Conservation (phyloP, 1,140 invertebrate genomes). For the Drosophila watanabei region DNA sequence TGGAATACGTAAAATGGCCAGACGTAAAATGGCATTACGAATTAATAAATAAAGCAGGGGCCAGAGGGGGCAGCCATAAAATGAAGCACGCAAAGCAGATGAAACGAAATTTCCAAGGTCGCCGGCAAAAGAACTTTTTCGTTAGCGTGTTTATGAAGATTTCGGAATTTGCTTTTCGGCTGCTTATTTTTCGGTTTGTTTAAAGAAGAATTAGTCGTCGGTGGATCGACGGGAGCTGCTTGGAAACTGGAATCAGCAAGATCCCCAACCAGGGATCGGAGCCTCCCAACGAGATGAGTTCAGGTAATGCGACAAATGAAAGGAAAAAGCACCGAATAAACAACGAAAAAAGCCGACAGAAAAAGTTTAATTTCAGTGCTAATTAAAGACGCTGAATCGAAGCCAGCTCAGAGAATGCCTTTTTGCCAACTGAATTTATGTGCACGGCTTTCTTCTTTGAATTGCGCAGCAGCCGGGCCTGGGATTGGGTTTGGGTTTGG, state of each 20-base stretch:
- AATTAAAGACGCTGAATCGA: conserved; percentile 67
- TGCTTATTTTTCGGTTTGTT: conserved; percentile 58
- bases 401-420: conserved; percentile 16
- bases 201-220: conserved; percentile 80
- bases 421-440: conserved; percentile 59
- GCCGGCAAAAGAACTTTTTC: conserved; percentile 63
- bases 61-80: conserved; percentile 30
- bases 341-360: conserved; percentile 6
- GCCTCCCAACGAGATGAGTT: conserved; percentile 17
- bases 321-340: conserved; percentile 37
- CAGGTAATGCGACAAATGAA: conserved; percentile 58
- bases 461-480: conserved; percentile 59
- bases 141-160: conserved; percentile 70
- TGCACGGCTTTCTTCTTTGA: conserved; percentile 76
- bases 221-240: conserved; percentile 27
- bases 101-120: conserved; percentile 70
- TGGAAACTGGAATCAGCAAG: conserved; percentile 57
- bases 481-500: conserved; percentile 31
- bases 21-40: conserved; percentile 60
- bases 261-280: conserved; percentile 19
- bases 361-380: conserved; percentile 72
- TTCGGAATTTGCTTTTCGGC: conserved; percentile 35
- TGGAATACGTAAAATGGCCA: conserved; percentile 40
- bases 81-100: conserved; percentile 36
- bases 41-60: conserved; percentile 67